Evolutionary conservation across 1,140 invertebrate species (phyloP), one percentile per base, ranked within the genome.

Genomic region (Whitmania pigra): DNA sequence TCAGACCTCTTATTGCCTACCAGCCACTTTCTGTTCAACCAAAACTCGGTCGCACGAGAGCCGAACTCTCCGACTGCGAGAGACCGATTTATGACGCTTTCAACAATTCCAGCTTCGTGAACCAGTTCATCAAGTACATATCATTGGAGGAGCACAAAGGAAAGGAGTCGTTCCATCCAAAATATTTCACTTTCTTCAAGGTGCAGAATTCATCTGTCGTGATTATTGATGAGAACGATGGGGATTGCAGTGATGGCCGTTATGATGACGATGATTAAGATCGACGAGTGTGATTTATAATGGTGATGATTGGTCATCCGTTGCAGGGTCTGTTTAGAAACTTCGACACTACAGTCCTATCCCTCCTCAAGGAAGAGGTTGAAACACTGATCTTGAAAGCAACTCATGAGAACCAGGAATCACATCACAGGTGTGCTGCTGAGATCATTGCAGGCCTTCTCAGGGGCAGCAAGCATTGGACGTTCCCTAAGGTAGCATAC

Each of bases 111-210:
- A 81, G 84, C 0, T 91, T 89, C 80, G 81, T 95, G 0, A 85
- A 88, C 11, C 87, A 87, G 75, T 82, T 94, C 0, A 84, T 94
- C 4, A 83, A 84, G 3, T 92, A 88, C 79, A 84, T 90, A 40
- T 88, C 89, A 1, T 83, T 94, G 4, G 93, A 95, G 77, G 92
- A 94, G 75, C 89, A 89, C 76, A 93, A 93, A 78, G 90, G 88
- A 29, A 87, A 87, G 66, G 90, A 93, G 75, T 89, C 89, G 78
- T 93, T 93, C 76, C 87, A 86, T 77, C 82, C 80, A 5, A 84
- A 84, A 53, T 82, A 87, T 53, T 88, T 87, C 79, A 80, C 85
- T 3, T 76, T 93, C 25, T 92, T 90, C 76, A 90, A 90, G 84
- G 87, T 49, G 43, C 43, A 49, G 15, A 49, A 36, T 36, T 36